A percentile compares a stretch with the other conserved stretches of the same genome.
phyloP scores from a whole-genome alignment of 2,888 invertebrate species.

The Drosophila mayaguana region DNA sequence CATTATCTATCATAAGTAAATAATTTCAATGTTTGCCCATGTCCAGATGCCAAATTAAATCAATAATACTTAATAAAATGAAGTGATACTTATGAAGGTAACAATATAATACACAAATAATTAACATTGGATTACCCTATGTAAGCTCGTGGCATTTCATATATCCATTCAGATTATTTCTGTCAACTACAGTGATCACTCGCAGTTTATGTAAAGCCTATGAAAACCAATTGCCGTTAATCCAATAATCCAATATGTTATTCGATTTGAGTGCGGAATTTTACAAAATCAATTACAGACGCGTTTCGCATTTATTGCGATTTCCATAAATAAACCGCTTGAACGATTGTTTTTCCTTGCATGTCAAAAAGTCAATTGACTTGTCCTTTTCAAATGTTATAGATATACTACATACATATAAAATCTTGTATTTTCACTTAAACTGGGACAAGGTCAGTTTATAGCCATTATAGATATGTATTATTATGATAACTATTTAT shows the following conservation, averaged over 20 bases:
- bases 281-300: not conserved
- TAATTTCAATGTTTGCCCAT: not conserved
- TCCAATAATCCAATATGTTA: not conserved
- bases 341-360: no score
- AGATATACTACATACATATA: not conserved
- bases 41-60: not conserved
- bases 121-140: not conserved
- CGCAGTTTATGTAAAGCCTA: not conserved
- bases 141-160: not conserved
- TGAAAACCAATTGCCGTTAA: not conserved
- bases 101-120: not conserved
- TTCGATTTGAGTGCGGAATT: not conserved
- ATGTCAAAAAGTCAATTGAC: not conserved
- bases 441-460: no score
- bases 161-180: slow-evolving; percentile 1
- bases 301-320: no score
- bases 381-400: not conserved
- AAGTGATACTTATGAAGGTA: not conserved
- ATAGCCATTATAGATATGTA: no score
- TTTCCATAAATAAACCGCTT: not conserved
- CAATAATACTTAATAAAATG: not conserved
- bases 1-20: not conserved
- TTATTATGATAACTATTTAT: no score
- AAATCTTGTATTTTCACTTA: no score
- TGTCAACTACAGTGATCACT: slow-evolving; percentile 1